These are phyloP conservation scores for Alectoris magna DNA, from an alignment of 2,797 vertebrate genomes.

Conservation along the genomic window DNA sequence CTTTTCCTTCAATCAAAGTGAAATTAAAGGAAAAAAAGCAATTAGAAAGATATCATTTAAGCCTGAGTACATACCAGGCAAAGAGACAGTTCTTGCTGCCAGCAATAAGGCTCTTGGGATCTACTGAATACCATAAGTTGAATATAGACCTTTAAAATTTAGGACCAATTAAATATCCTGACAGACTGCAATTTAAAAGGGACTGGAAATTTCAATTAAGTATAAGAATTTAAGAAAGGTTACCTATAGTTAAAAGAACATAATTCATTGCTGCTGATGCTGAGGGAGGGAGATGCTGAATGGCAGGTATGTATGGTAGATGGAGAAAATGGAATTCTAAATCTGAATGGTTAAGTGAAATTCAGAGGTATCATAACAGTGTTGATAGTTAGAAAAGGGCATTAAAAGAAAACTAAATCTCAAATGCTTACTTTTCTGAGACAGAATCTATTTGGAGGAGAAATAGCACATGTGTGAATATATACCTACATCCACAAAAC, in stretches of 20 bases:
- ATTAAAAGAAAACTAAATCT: not conserved
- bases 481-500: not conserved
- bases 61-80: conserved; percentile 30
- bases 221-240: conserved; percentile 25
- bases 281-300: not conserved
- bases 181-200: conserved; percentile 25
- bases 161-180: conserved; percentile 45
- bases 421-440: not conserved
- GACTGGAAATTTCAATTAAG: conserved; percentile 15
- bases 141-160: conserved; percentile 54
- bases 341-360: not conserved
- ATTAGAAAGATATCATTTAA: conserved; percentile 35
- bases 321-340: not conserved
- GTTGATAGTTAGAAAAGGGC: not conserved
- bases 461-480: rapidly evolving
- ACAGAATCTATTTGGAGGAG: not conserved
- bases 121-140: conserved; percentile 33
- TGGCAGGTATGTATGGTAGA: not conserved
- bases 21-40: conserved; percentile 42
- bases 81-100: conserved; percentile 8
- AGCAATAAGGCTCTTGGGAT: not conserved
- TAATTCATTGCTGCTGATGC: not conserved
- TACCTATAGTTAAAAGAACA: conserved; percentile 8
- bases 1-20: conserved; percentile 32
- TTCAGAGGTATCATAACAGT: not conserved